These are phyloP conservation scores for Xestia ashworthii DNA, from an alignment of 2,888 invertebrate genomes.

Conservation along the genomic window DNA sequence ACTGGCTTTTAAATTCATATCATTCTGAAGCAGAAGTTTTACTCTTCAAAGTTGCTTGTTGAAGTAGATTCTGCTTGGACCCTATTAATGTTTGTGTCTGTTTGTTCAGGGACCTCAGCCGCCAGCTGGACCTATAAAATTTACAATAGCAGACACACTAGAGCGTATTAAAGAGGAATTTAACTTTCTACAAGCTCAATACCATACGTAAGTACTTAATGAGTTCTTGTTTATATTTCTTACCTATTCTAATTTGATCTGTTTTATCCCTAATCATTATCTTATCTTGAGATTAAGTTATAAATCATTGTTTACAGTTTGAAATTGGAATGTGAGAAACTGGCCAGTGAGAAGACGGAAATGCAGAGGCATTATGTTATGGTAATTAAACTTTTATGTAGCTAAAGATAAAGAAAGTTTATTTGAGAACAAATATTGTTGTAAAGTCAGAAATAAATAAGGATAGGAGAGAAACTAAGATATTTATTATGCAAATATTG, in stretches of 20 bases:
- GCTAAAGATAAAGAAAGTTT: conserved; percentile 60
- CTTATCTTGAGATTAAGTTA: conserved; percentile 56
- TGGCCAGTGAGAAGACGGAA: conserved; percentile 99
- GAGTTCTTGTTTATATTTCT: conserved; percentile 41
- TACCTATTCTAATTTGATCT: conserved; percentile 44
- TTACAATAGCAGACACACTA: conserved; percentile 97
- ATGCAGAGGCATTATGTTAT: conserved; percentile 99
- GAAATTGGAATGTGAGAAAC: conserved; percentile 99
- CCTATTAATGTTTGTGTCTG: conserved; percentile 68
- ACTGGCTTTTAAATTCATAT: conserved; percentile 26
- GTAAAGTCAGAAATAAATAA: conserved; percentile 65
- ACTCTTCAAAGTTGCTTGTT: conserved; percentile 39
- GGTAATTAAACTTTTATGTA: conserved; percentile 91
- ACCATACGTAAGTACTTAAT: conserved; percentile 95
- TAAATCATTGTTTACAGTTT: conserved; percentile 91
- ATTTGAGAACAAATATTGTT: conserved; percentile 68
- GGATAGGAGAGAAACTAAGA: conserved; percentile 67
- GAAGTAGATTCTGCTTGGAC: conserved; percentile 48
- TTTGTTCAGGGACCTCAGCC: conserved; percentile 94
- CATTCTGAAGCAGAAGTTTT: conserved; percentile 7
- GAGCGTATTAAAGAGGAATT: conserved; percentile 99
- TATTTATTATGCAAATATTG: conserved; percentile 69
- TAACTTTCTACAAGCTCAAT: conserved; percentile 98
- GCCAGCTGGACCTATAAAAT: conserved; percentile 97
- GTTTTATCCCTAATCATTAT: conserved; percentile 45